These are phyloP conservation scores for Hypomesus transpacificus DNA, from an alignment of 2,113 vertebrate genomes.

Conservation along the genomic window DNA sequence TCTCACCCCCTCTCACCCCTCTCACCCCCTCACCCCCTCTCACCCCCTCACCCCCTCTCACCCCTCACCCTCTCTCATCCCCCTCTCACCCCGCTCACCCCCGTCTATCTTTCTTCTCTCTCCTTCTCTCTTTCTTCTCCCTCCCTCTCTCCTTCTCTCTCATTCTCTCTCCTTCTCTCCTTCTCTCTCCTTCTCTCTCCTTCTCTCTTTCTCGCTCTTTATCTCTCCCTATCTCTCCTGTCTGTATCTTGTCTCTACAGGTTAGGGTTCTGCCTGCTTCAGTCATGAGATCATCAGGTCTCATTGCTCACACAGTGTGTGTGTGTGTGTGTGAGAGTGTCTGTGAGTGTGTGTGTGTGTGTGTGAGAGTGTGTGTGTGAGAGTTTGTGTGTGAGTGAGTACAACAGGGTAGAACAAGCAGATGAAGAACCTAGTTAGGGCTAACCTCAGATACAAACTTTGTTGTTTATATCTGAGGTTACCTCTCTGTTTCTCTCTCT, in stretches of 20 bases:
- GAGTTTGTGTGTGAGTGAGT: neutral
- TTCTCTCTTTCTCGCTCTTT: slow-evolving; percentile 16
- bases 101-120: neutral
- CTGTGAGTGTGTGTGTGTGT: slow-evolving; percentile 5
- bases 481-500: neutral
- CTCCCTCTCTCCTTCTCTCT: neutral
- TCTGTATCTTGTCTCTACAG: slow-evolving; percentile 67
- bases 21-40: neutral
- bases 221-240: slow-evolving; percentile 17
- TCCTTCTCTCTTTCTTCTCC: neutral
- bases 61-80: neutral
- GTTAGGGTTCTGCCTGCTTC: slow-evolving; percentile 65
- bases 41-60: neutral
- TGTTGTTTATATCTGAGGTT: neutral
- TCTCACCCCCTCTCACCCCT: neutral
- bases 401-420: neutral
- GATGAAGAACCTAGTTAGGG: neutral
- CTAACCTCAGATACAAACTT: neutral
- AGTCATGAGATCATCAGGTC: slow-evolving; percentile 77
- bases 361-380: slow-evolving; percentile 8
- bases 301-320: slow-evolving; percentile 48
- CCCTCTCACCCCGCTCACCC: neutral
- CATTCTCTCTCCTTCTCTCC: neutral
- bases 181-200: slow-evolving; percentile 2
- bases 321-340: slow-evolving; percentile 21